These are phyloP conservation scores for Castor canadensis DNA, from an alignment of 2,113 vertebrate species.

Conservation along the genomic window DNA sequence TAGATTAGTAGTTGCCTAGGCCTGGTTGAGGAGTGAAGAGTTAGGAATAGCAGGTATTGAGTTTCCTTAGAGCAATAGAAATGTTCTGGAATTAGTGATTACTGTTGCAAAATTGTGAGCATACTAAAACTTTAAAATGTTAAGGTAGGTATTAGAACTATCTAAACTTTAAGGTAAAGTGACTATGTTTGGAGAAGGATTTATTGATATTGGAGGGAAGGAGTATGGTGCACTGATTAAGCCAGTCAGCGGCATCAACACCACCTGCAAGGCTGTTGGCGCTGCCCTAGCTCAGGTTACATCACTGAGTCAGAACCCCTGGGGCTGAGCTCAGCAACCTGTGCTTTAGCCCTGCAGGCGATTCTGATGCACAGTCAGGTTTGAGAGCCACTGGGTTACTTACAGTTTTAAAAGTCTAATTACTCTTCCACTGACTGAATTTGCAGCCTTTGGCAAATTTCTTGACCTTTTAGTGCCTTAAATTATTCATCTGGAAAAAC, in stretches of 20 bases:
- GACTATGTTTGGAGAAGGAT: background rate
- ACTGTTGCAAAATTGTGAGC: background rate
- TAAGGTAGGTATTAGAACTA: background rate
- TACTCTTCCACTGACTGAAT: constrained; percentile 4
- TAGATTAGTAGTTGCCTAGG: background rate
- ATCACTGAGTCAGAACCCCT: background rate
- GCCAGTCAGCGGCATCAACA: background rate
- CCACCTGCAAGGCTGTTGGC: background rate
- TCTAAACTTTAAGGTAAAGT: background rate
- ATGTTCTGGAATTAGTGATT: background rate
- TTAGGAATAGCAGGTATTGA: background rate
- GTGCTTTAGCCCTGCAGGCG: background rate
- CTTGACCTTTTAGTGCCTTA: constrained; percentile 35
- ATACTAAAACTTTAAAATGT: constrained; percentile 31
- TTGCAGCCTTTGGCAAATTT: constrained; percentile 45
- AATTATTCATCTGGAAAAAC: constrained; percentile 60
- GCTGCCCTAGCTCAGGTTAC: background rate
- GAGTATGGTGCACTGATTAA: background rate
- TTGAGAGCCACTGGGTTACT: background rate
- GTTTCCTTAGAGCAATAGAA: background rate
- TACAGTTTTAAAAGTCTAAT: constrained; percentile 32
- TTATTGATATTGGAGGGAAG: background rate
- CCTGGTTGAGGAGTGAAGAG: background rate
- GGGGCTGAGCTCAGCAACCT: background rate
- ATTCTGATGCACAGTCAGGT: background rate